These are phyloP conservation scores for Ondatra zibethicus DNA, from an alignment of 2,113 vertebrate species.

Conservation along the genomic window DNA sequence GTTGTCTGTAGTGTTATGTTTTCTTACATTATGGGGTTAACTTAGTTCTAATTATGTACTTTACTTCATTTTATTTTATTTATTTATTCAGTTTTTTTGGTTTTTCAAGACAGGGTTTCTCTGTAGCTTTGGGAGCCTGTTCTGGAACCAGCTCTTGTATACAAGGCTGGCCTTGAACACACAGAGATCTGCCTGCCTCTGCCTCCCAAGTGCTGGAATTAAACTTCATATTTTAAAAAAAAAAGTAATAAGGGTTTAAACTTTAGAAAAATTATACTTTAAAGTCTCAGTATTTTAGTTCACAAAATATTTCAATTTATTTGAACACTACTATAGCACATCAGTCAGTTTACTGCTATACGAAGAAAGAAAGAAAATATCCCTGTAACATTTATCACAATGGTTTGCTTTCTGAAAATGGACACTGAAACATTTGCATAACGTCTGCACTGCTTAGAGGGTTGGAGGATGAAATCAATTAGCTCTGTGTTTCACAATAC, in stretches of 20 bases:
- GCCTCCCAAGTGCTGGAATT: too few relatives aligned
- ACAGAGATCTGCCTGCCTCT: too few relatives aligned
- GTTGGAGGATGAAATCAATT: conserved; percentile 81
- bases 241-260: conserved; percentile 18
- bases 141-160: too few relatives aligned
- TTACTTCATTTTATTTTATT: not conserved
- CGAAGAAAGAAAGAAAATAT: conserved; percentile 55
- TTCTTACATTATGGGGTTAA: not conserved
- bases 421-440: conserved; percentile 84
- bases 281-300: conserved; percentile 62
- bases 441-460: conserved; percentile 85
- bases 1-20: not conserved
- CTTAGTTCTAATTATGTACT: conserved; percentile 30
- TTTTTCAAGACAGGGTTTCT: too few relatives aligned
- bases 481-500: conserved; percentile 73
- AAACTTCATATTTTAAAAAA: too few relatives aligned
- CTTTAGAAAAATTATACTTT: conserved; percentile 44
- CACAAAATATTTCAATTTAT: conserved; percentile 61
- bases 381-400: conserved; percentile 73
- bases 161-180: too few relatives aligned
- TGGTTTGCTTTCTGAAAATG: conserved; percentile 82
- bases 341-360: conserved; percentile 68
- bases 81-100: too few relatives aligned
- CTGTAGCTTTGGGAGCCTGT: too few relatives aligned
- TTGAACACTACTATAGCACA: conserved; percentile 59